A percentile compares a stretch with the other conserved stretches of the same genome.
These are phyloP conservation scores for Prorops nasuta DNA, from an alignment of 1,140 invertebrate genomes.

Conservation along the genomic window DNA sequence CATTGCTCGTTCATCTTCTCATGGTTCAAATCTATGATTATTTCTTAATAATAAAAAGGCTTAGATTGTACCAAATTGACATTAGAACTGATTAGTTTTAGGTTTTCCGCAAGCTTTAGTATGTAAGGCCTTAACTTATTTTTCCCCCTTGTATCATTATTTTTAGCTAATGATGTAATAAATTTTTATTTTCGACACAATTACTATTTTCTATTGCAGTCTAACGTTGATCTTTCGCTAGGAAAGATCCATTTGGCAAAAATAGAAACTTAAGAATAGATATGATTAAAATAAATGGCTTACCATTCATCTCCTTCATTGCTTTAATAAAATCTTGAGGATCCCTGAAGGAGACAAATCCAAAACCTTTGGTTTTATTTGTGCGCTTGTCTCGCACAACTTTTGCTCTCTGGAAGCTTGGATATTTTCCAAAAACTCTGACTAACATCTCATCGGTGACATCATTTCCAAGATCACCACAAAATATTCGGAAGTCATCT, in stretches of 20 bases:
- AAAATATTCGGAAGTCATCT: conserved; percentile 98
- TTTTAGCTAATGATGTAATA: conserved; percentile 9
- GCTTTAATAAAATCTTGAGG: conserved; percentile 96
- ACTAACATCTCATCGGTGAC: conserved; percentile 95
- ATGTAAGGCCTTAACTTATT: too few relatives aligned
- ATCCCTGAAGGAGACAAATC: conserved; percentile 98
- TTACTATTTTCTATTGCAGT: too few relatives aligned
- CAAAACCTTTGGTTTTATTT: conserved; percentile 98
- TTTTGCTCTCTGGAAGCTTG: conserved; percentile 92
- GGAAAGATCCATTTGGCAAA: too few relatives aligned
- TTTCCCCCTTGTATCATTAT: too few relatives aligned
- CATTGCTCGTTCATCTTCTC: background rate
- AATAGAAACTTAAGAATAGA: too few relatives aligned
- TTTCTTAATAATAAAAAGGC: too few relatives aligned
- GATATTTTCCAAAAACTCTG: conserved; percentile 92
- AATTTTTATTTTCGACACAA: conserved; percentile 18
- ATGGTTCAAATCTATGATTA: too few relatives aligned
- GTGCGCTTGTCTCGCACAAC: conserved; percentile 95
- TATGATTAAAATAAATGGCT: conserved; percentile 34
- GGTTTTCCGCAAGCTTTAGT: background rate
- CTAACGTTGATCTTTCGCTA: too few relatives aligned
- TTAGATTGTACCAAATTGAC: too few relatives aligned
- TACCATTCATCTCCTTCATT: conserved; percentile 97
- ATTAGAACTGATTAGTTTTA: background rate
- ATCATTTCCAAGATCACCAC: conserved; percentile 98